Percentiles rank a stretch among this genome's conserved stretches.
phyloP scores from a whole-genome alignment of 2,113 vertebrate genomes.

The Lepus timidus region DNA sequence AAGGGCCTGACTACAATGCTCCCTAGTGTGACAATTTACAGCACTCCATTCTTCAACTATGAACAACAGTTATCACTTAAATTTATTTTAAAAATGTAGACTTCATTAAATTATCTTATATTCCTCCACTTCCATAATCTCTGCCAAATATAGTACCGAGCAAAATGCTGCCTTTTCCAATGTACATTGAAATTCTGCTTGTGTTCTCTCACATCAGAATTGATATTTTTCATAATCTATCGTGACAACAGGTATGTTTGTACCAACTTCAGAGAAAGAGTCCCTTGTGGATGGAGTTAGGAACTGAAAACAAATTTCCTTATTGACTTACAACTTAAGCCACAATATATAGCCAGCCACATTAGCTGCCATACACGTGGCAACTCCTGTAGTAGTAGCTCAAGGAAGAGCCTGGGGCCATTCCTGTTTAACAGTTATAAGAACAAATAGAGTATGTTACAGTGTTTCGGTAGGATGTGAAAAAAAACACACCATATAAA shows the following conservation, averaged over 20 bases:
- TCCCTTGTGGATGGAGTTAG: conserved; percentile 1
- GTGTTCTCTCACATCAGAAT: neutral
- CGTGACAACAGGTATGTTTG: neutral
- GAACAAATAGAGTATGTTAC: neutral
- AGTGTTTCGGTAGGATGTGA: neutral
- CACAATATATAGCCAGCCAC: neutral
- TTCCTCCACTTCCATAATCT: neutral
- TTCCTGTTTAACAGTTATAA: neutral
- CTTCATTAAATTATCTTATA: neutral
- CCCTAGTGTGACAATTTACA: neutral
- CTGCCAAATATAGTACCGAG: neutral
- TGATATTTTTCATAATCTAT: neutral
- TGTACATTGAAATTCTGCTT: neutral
- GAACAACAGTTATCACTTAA: neutral
- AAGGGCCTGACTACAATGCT: neutral
- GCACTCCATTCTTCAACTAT: neutral
- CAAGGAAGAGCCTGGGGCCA: neutral
- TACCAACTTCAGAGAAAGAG: neutral
- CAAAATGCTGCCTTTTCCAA: neutral
- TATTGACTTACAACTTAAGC: neutral
- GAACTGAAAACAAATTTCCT: neutral
- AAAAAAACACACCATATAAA: neutral
- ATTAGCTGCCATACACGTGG: neutral
- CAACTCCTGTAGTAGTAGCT: neutral
- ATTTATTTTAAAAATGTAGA: neutral